phyloP scores from a whole-genome alignment of 92 coral and sea anemone species.

The Epizoanthus illoricatus region DNA sequence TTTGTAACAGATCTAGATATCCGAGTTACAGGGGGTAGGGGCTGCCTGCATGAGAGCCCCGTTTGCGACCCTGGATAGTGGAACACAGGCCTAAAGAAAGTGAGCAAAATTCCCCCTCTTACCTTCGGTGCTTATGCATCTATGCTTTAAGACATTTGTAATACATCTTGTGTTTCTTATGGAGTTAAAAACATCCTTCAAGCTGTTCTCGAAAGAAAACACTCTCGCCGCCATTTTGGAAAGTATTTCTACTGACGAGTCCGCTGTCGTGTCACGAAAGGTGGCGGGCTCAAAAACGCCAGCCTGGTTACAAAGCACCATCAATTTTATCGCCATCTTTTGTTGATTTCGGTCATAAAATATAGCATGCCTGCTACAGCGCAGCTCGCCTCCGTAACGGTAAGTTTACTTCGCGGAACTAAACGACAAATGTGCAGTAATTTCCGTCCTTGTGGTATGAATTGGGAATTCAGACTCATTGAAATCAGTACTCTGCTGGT shows the following conservation, averaged over 20 bases:
- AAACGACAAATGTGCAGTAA: no score
- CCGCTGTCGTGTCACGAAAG: constrained; percentile 2
- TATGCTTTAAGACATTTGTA: neutral
- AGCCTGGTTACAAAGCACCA: constrained; percentile 13
- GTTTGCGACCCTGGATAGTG: no score
- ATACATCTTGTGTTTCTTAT: neutral
- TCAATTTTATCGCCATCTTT: no score
- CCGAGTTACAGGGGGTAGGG: no score
- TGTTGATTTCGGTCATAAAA: no score
- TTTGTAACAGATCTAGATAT: no score
- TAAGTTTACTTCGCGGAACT: neutral
- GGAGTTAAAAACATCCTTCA: constrained; percentile 1
- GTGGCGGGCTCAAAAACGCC: neutral
- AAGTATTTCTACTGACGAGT: neutral
- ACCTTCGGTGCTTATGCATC: constrained; percentile 3
- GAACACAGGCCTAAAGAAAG: no score
- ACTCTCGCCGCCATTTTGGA: constrained; percentile 20
- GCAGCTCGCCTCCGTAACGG: constrained; percentile 12
- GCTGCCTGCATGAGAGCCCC: no score
- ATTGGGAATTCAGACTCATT: no score
- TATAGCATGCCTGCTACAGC: constrained; percentile 12
- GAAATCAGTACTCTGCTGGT: no score
- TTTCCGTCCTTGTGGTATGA: no score
- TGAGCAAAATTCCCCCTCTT: neutral
- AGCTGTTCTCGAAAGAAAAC: neutral